Percentiles rank a stretch among this genome's conserved stretches.
These are phyloP conservation scores for Xestobium rufovillosum DNA, from an alignment of 2,888 invertebrate genomes.

Conservation along the genomic window DNA sequence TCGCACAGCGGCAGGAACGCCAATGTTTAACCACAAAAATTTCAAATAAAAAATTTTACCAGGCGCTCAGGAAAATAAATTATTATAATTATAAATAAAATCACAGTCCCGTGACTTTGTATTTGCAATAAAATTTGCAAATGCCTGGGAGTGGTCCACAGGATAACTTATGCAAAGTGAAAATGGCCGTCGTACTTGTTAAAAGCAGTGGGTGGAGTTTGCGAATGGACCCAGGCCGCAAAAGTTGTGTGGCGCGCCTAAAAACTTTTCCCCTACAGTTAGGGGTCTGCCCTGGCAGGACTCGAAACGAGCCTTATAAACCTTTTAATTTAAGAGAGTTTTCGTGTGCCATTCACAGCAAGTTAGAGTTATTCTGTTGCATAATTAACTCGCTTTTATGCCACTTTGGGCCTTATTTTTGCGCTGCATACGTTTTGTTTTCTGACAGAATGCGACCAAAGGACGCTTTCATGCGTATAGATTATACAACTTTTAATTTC, in stretches of 20 bases:
- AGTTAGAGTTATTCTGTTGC: slow-evolving; percentile 39
- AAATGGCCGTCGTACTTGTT: slow-evolving; percentile 42
- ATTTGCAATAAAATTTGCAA: no score
- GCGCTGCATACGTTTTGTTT: slow-evolving; percentile 34
- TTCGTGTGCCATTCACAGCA: slow-evolving; percentile 32
- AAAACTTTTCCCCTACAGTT: slow-evolving; percentile 39
- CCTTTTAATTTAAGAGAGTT: slow-evolving; percentile 31
- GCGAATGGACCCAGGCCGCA: slow-evolving; percentile 41
- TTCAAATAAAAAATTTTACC: no score
- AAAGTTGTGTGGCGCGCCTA: slow-evolving; percentile 44
- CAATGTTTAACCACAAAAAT: no score
- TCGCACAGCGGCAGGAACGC: no score
- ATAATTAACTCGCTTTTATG: slow-evolving; percentile 42
- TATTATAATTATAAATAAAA: no score
- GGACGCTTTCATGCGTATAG: slow-evolving; percentile 32
- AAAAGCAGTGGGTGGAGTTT: slow-evolving; percentile 44
- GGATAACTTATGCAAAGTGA: slow-evolving; percentile 44
- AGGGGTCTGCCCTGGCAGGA: slow-evolving; percentile 25
- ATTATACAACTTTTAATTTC: slow-evolving; percentile 32
- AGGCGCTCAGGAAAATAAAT: no score
- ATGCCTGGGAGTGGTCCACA: slow-evolving; percentile 37
- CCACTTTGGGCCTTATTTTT: slow-evolving; percentile 38
- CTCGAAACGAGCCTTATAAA: slow-evolving; percentile 36
- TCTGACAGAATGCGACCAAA: slow-evolving; percentile 32
- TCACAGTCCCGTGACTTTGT: no score